phyloP scores from a whole-genome alignment of 2,113 vertebrate species.

The Sakesphorus luctuosus region DNA sequence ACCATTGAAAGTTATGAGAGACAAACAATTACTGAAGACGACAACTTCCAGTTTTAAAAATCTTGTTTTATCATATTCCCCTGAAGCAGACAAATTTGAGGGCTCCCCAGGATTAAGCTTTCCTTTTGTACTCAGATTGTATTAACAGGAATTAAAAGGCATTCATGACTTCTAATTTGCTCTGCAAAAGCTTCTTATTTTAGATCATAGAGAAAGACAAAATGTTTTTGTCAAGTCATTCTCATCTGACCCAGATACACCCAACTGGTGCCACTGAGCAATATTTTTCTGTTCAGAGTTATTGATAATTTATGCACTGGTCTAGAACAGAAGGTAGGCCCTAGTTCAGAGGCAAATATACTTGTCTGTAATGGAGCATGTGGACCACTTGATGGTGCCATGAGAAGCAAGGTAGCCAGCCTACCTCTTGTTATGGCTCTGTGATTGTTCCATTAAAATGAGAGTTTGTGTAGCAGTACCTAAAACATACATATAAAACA shows the following conservation, averaged over 20 bases:
- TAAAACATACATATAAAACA: background rate
- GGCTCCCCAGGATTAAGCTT: background rate
- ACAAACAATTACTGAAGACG: background rate
- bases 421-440: background rate
- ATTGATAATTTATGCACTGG: background rate
- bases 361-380: background rate
- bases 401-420: background rate
- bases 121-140: background rate
- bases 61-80: background rate
- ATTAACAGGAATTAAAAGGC: background rate
- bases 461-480: background rate
- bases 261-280: background rate
- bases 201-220: background rate
- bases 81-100: background rate
- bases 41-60: background rate
- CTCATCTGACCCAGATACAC: background rate
- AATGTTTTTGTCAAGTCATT: background rate
- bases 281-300: background rate
- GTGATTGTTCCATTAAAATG: background rate
- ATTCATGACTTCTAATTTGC: background rate
- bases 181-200: background rate
- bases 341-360: background rate
- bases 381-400: constrained; percentile 37
- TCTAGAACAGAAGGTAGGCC: background rate
- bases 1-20: background rate